These are phyloP conservation scores for Drosophila prostipennis DNA, from an alignment of 2,888 invertebrate species.

Conservation along the genomic window DNA sequence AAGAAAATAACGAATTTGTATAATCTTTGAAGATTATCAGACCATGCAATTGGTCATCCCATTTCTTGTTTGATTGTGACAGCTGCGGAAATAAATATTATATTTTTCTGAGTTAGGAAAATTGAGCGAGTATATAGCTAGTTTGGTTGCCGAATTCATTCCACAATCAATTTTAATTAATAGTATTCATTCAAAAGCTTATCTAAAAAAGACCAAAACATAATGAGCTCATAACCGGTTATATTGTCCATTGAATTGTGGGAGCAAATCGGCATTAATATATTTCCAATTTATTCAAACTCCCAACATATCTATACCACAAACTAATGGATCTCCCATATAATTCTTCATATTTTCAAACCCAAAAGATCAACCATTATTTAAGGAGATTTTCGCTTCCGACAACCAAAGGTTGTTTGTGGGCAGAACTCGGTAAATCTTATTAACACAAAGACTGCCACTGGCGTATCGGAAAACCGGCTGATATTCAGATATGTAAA, in stretches of 20 bases:
- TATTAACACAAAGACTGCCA: conserved; percentile 16
- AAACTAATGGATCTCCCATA: conserved; percentile 1
- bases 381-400: conserved; percentile 21
- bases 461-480: conserved; percentile 15
- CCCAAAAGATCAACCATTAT: conserved; percentile 16
- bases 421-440: conserved; percentile 18
- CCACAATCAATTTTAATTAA: conserved; percentile 2
- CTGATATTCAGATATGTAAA: conserved; percentile 31
- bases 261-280: conserved; percentile 15
- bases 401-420: conserved; percentile 39
- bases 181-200: conserved; percentile 20
- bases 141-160: too few species aligned
- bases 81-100: too few species aligned
- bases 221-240: conserved; percentile 24
- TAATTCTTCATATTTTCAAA: conserved; percentile 3
- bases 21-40: too few species aligned
- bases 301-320: neutral
- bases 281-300: conserved; percentile 26
- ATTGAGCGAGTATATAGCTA: too few species aligned
- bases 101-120: too few species aligned
- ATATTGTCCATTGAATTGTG: conserved; percentile 20
- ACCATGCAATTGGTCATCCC: too few species aligned
- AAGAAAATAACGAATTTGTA: too few species aligned
- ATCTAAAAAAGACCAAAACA: conserved; percentile 7
- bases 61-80: too few species aligned